A percentile compares a stretch with the other conserved stretches of the same genome.
phyloP scores from a whole-genome alignment of 1,140 invertebrate genomes.

The Musca domestica region DNA sequence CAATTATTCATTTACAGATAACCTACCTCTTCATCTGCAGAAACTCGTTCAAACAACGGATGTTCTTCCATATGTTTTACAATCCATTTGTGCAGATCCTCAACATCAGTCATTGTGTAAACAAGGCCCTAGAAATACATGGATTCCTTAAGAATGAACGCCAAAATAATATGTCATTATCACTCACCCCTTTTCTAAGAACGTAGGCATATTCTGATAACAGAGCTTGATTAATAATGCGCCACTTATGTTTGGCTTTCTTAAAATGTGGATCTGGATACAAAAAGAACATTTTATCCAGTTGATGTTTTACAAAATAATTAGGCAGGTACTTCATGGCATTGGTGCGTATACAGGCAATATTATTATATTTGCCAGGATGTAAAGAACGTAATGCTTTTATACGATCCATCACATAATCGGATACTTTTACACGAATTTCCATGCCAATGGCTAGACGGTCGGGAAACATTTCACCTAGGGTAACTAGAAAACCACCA shows the following conservation, averaged over 20 bases:
- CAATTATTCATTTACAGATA: background rate
- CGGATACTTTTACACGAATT: slow-evolving; percentile 96
- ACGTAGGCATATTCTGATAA: slow-evolving; percentile 97
- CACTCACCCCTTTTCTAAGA: slow-evolving; percentile 73
- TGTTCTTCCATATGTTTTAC: slow-evolving; percentile 86
- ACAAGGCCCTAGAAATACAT: slow-evolving; percentile 71
- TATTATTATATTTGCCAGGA: slow-evolving; percentile 83
- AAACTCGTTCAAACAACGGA: slow-evolving; percentile 81
- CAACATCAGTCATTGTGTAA: slow-evolving; percentile 97
- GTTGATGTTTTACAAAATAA: slow-evolving; percentile 91
- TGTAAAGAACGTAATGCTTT: slow-evolving; percentile 77
- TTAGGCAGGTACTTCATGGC: slow-evolving; percentile 99
- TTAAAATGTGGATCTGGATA: slow-evolving; percentile 99
- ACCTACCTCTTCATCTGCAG: slow-evolving; percentile 69
- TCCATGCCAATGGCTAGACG: slow-evolving; percentile 93
- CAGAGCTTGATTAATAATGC: slow-evolving; percentile 92
- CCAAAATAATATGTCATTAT: slow-evolving; percentile 19
- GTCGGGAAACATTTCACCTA: slow-evolving; percentile 89
- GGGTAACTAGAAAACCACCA: slow-evolving; percentile 88
- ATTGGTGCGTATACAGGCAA: slow-evolving; percentile 94
- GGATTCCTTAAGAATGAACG: background rate
- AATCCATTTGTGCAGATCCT: slow-evolving; percentile 98
- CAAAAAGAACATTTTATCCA: slow-evolving; percentile 99
- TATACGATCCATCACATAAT: slow-evolving; percentile 96
- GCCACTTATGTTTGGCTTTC: slow-evolving; percentile 98